Evolutionary conservation across 2,113 vertebrate species (phyloP).

Genomic region (Alexandromys fortis): DNA sequence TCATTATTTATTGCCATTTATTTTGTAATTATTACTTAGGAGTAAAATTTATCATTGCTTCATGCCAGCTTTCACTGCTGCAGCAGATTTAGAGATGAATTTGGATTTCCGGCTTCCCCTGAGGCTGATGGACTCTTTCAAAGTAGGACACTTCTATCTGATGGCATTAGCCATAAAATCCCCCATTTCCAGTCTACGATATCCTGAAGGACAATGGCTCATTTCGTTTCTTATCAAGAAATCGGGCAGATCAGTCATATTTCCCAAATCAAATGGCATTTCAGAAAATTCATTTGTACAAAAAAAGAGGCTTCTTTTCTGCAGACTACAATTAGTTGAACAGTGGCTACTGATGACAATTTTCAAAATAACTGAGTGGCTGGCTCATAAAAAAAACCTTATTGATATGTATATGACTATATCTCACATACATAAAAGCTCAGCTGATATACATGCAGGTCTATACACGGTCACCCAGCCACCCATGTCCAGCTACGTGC

Average conservation of each 20-base stretch:
- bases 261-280: conserved; percentile 95
- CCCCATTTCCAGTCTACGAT: conserved; percentile 89
- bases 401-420: conserved; percentile 82
- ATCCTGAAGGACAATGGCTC: conserved; percentile 91
- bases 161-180: conserved; percentile 91
- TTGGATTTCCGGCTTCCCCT: conserved; percentile 85
- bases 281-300: conserved; percentile 91
- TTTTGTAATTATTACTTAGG: conserved; percentile 81
- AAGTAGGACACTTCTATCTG: conserved; percentile 90
- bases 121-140: conserved; percentile 89
- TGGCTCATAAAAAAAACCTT: conserved; percentile 83
- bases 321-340: conserved; percentile 93
- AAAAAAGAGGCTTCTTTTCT: conserved; percentile 90
- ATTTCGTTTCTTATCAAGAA: conserved; percentile 94
- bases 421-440: conserved; percentile 63
- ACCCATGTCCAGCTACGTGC: not conserved
- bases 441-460: conserved; percentile 17
- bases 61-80: conserved; percentile 77
- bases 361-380: conserved; percentile 89
- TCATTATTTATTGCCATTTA: conserved; percentile 83
- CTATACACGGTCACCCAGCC: not conserved
- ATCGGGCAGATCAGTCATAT: conserved; percentile 91
- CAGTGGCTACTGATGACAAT: conserved; percentile 91
- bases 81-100: conserved; percentile 83
- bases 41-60: conserved; percentile 79